Conservation (phyloP, 2,797 vertebrate species). For the Intellagama lesueurii region DNA sequence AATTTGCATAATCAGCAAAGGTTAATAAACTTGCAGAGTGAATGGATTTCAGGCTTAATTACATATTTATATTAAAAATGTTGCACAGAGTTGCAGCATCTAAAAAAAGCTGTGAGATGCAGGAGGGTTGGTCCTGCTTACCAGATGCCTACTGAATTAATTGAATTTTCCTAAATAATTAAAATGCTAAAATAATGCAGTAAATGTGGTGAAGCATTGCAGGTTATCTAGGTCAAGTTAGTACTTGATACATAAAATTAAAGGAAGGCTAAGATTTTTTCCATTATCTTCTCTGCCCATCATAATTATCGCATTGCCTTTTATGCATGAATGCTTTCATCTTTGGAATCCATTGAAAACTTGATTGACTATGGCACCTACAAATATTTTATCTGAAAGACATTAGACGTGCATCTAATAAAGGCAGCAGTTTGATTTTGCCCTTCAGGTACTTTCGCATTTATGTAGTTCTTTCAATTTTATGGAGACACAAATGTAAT, state of each 20-base stretch:
- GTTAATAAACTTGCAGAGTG: conserved; percentile 56
- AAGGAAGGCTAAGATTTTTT: conserved; percentile 84
- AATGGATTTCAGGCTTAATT: conserved; percentile 53
- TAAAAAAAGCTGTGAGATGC: conserved; percentile 42
- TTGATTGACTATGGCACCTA: conserved; percentile 89
- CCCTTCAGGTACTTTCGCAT: conserved; percentile 78
- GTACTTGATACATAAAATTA: conserved; percentile 85
- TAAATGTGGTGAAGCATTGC: conserved; percentile 84
- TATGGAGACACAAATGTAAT: conserved; percentile 72
- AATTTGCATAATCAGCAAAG: conserved; percentile 59
- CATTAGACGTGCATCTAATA: conserved; percentile 86
- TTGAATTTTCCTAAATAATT: conserved; percentile 73
- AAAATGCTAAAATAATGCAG: conserved; percentile 76
- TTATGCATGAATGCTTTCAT: conserved; percentile 88
- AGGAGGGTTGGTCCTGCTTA: conserved; percentile 54
- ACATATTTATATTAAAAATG: conserved; percentile 52
- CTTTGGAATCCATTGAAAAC: conserved; percentile 87
- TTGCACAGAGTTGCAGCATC: conserved; percentile 44
- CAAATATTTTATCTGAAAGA: conserved; percentile 87
- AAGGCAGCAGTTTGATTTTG: conserved; percentile 84
- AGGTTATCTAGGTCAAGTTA: conserved; percentile 81
- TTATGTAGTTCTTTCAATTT: conserved; percentile 68
- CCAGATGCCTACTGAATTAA: conserved; percentile 68
- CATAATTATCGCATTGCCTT: conserved; percentile 88
- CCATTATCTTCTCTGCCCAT: conserved; percentile 90